These are phyloP conservation scores for Aleiodes leptofemur DNA, from an alignment of 2,888 invertebrate genomes.

Conservation along the genomic window DNA sequence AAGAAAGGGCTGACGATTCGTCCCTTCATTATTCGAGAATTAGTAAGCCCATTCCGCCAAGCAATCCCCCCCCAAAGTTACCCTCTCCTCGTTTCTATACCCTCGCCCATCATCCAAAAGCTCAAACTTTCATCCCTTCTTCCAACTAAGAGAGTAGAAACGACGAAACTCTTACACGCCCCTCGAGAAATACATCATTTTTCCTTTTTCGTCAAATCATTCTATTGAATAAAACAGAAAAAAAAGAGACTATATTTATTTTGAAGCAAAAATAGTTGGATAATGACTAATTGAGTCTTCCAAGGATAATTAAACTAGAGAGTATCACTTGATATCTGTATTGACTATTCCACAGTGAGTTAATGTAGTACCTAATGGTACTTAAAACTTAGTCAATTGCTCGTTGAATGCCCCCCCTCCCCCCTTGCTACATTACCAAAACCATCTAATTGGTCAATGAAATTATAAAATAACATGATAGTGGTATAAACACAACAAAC, in stretches of 20 bases:
- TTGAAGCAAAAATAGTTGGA: not conserved
- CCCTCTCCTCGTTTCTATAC: constrained; percentile 48
- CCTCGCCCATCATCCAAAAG: constrained; percentile 47
- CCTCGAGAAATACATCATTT: constrained; percentile 52
- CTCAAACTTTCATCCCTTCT: constrained; percentile 44
- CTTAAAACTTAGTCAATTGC: too few species aligned
- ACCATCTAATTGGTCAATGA: constrained; percentile 36
- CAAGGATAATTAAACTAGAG: constrained; percentile 1
- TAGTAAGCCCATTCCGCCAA: constrained; percentile 71
- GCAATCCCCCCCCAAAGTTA: not conserved
- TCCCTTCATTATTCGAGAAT: constrained; percentile 74
- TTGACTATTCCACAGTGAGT: too few species aligned
- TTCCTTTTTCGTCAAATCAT: constrained; percentile 20
- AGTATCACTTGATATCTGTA: too few species aligned
- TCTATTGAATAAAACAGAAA: not conserved
- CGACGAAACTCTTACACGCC: constrained; percentile 37
- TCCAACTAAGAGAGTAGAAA: not conserved
- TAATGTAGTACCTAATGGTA: too few species aligned
- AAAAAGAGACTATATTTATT: not conserved
- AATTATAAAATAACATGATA: too few species aligned
- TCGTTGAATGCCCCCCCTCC: too few species aligned
- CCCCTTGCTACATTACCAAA: constrained; percentile 32
- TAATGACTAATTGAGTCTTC: not conserved
- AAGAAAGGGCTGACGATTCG: constrained; percentile 65
- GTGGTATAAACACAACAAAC: too few species aligned